Base-by-base conservation (phyloP, 1,140 invertebrate species). In the Lamellibrachia luymesi region DNA sequence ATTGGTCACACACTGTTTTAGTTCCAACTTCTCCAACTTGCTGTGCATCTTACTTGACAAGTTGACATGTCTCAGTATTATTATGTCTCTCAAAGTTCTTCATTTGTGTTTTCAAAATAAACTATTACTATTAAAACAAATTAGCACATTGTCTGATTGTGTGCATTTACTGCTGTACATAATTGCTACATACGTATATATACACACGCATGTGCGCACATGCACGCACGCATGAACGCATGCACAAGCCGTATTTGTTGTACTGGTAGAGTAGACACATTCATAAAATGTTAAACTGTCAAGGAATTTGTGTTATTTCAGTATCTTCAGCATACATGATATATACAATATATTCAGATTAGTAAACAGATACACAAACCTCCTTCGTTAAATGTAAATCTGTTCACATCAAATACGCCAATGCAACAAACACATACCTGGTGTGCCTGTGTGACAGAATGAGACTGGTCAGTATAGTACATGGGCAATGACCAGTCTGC, bases 401-500 rank as follows among this genome's bases (percentile, higher is more conserved):
- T 6, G 90, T 91, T 91, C 7, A 50, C 50, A 91, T 50, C 38
- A 91, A 50, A 91, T 22, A 91, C 25, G 27, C n/a, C 6, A 80
- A 80, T 80, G 64, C 25, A 80, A 80, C 64, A 91, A n/a, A 91
- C 27, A 50, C 22, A 50, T 90, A 90, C 17, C 93, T 64, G 8
- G 93, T 94, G 89, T 94, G 92, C 7, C 92, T 13, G 92, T 94
- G 93, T 6, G 92, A 92, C 38, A 90, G 89, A 49, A 98, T 98
- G 7, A 99, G 98, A 80, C 94, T 97, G 96, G 94, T 98, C 97
- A 10, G 97, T 97, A 95, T 99, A 99, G 94, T 98, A 98, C 0
- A 99, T 97, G 0, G 99, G 99, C 95, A 99, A 97, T 5, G 97
- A 95, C 96, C 98, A 99, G 17, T 98, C 98, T 7, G 98, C 98